These are phyloP conservation scores for Glandiceps talaboti DNA, from an alignment of 53 echinoderm and acorn worm genomes.

Conservation along the genomic window DNA sequence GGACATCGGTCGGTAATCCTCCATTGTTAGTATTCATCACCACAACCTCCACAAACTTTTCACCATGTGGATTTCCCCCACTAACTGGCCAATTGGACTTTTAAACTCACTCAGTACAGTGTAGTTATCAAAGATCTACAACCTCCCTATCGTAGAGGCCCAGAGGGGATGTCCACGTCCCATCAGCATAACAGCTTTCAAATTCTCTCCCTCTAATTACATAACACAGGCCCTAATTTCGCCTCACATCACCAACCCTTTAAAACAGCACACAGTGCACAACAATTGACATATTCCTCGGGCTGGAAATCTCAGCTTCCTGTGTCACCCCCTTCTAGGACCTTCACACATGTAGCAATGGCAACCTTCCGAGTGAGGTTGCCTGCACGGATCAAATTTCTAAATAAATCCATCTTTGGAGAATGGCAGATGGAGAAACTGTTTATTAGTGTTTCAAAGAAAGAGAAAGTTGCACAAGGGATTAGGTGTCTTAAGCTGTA, in stretches of 20 bases:
- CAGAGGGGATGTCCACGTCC: neutral
- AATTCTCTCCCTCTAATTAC: neutral
- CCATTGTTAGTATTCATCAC: neutral
- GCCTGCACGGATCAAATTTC: neutral
- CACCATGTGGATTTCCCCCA: too few relatives aligned
- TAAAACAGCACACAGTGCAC: neutral
- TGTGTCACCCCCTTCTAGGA: neutral
- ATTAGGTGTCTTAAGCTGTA: too few relatives aligned
- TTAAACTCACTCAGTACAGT: neutral
- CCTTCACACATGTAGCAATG: neutral
- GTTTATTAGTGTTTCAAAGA: too few relatives aligned
- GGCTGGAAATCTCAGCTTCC: neutral
- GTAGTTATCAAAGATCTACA: neutral
- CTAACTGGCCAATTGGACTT: neutral
- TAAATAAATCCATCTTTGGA: too few relatives aligned
- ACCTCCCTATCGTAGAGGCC: neutral
- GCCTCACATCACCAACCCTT: neutral
- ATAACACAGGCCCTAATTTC: neutral
- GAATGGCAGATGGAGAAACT: too few relatives aligned
- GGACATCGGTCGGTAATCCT: neutral
- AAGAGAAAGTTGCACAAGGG: too few relatives aligned
- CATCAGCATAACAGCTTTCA: neutral
- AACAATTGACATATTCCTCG: neutral
- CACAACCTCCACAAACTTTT: neutral
- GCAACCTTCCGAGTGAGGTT: neutral